Evolutionary conservation across 2,113 vertebrate genomes (phyloP).

Genomic region (Egretta garzetta): DNA sequence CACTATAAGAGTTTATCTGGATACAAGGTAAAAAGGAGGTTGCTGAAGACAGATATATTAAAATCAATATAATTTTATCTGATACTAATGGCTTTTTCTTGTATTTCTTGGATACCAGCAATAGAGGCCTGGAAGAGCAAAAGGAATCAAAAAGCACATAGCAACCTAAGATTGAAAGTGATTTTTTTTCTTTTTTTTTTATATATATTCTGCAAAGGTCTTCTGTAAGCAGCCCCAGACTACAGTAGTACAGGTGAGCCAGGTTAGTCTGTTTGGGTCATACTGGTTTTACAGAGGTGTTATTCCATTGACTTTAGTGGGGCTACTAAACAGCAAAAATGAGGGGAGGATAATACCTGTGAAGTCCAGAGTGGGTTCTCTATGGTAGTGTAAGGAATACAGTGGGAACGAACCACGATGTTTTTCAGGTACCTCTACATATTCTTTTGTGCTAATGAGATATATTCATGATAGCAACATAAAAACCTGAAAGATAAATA

Average conservation of each 20-base stretch:
- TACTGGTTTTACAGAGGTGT: not conserved
- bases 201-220: not conserved
- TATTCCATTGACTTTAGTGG: not conserved
- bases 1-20: not conserved
- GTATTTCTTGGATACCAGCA: not conserved
- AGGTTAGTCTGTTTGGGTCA: not conserved
- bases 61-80: not conserved
- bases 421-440: conserved; percentile 80
- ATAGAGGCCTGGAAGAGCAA: not conserved
- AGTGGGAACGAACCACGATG: conserved; percentile 80
- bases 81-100: not conserved
- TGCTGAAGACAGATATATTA: not conserved
- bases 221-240: not conserved
- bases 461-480: not conserved
- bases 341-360: not conserved
- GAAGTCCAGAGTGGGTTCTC: not conserved
- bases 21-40: not conserved
- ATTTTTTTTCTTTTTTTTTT: not conserved
- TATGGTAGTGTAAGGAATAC: conserved; percentile 3
- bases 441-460: not conserved
- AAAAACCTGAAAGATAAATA: not conserved
- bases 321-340: not conserved
- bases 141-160: not conserved
- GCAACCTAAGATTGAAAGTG: not conserved
- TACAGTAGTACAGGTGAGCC: not conserved